phyloP scores from a whole-genome alignment of 2,797 vertebrate genomes.

The Holocentrus rufus region DNA sequence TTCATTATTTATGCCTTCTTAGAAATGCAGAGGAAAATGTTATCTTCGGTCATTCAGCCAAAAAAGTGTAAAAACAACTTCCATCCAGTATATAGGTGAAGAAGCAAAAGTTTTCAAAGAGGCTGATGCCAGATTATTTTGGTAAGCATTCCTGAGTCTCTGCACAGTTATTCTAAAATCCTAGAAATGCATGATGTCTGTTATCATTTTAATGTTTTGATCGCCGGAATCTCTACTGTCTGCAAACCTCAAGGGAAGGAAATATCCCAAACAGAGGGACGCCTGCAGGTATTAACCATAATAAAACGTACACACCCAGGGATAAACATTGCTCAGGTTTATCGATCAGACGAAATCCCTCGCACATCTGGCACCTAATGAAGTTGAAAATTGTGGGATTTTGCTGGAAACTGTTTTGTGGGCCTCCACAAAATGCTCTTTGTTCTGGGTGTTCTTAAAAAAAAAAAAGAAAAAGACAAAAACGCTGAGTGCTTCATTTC shows the following conservation, averaged over 20 bases:
- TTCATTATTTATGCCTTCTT: conserved; percentile 9
- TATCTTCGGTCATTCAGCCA: conserved; percentile 4
- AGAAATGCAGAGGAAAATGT: not conserved
- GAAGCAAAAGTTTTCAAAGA: not conserved
- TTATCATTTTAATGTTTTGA: conserved; percentile 9
- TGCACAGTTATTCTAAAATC: not conserved
- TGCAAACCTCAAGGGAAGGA: conserved; percentile 35
- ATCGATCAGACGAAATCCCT: conserved; percentile 65
- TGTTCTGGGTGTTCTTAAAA: not conserved
- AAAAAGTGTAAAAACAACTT: not conserved
- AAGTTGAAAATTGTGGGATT: conserved; percentile 51
- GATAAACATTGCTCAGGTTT: conserved; percentile 55
- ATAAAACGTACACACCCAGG: conserved; percentile 45
- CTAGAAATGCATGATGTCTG: not conserved
- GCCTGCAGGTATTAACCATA: conserved; percentile 34
- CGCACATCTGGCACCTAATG: conserved; percentile 53
- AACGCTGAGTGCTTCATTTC: conserved; percentile 1
- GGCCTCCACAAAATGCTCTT: conserved; percentile 30
- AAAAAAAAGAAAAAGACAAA: not conserved
- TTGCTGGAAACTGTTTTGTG: conserved; percentile 14
- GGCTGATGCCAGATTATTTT: not conserved
- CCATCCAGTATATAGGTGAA: not conserved
- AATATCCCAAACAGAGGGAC: conserved; percentile 32
- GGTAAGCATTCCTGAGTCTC: not conserved
- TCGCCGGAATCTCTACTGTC: not conserved